Evolutionary conservation across 2,113 vertebrate species (phyloP).

Genomic region (Spea multiplicata): DNA sequence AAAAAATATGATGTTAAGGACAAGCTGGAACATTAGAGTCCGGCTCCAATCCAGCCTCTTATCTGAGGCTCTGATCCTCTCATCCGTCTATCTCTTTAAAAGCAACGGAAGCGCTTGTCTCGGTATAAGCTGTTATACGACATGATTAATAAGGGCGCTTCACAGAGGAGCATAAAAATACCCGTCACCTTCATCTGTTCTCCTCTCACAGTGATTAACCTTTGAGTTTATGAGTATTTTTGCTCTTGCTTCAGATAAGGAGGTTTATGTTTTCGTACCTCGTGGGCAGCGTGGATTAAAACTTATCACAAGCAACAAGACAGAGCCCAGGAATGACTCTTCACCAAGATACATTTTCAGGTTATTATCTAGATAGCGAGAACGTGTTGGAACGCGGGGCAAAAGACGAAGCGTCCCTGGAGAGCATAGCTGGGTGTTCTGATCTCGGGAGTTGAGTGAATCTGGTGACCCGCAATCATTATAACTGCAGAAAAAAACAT

Average conservation of each 20-base stretch:
- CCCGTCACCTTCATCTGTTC: constrained; percentile 70
- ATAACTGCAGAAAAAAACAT: no score
- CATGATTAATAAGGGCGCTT: constrained; percentile 68
- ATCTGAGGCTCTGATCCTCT: constrained; percentile 10
- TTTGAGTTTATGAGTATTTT: constrained; percentile 78
- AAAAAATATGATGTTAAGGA: not conserved
- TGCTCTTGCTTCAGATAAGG: constrained; percentile 70
- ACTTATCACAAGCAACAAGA: constrained; percentile 63
- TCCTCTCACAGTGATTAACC: constrained; percentile 72
- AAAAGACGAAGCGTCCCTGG: no score
- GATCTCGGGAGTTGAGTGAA: no score
- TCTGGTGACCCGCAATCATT: no score
- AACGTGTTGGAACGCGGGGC: no score
- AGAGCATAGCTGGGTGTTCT: no score
- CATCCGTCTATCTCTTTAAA: constrained; percentile 53
- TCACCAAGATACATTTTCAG: not conserved
- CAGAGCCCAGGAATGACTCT: constrained; percentile 59
- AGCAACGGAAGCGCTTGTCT: constrained; percentile 56
- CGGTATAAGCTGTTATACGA: constrained; percentile 50
- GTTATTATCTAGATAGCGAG: no score
- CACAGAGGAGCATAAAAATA: constrained; percentile 64
- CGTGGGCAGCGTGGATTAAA: constrained; percentile 74
- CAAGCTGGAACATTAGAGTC: not conserved
- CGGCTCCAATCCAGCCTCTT: not conserved
- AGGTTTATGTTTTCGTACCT: constrained; percentile 73